Evolutionary conservation across 2,888 invertebrate species (phyloP).

Genomic region (Cabera pusaria): DNA sequence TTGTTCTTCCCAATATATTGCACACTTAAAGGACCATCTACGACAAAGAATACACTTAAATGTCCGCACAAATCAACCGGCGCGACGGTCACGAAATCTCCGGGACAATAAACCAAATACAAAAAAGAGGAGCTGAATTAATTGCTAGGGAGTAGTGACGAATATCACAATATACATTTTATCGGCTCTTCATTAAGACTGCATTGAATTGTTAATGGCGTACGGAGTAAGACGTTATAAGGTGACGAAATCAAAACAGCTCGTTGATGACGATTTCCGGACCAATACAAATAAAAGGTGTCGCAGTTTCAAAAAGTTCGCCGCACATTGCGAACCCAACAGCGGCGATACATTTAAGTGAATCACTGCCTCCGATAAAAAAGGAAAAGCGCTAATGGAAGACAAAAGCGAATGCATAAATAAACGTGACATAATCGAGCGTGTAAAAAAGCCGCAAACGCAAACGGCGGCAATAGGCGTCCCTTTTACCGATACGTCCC

Average conservation of each 20-base stretch:
- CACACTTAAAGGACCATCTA: slow-evolving; percentile 60
- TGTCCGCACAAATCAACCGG: slow-evolving; percentile 69
- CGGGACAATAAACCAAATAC: slow-evolving; percentile 61
- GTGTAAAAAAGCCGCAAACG: slow-evolving; percentile 58
- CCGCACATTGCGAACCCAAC: slow-evolving; percentile 46
- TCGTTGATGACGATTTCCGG: slow-evolving; percentile 62
- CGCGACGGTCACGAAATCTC: slow-evolving; percentile 68
- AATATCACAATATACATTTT: slow-evolving; percentile 77
- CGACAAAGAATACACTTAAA: slow-evolving; percentile 68
- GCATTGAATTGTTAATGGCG: slow-evolving; percentile 78
- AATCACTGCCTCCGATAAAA: slow-evolving; percentile 62
- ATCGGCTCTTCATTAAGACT: slow-evolving; percentile 77
- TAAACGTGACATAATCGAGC: slow-evolving; percentile 73
- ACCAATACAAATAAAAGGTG: slow-evolving; percentile 47
- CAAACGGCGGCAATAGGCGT: slow-evolving; percentile 49
- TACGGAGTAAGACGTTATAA: slow-evolving; percentile 64
- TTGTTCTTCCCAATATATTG: slow-evolving; percentile 71
- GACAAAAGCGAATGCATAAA: slow-evolving; percentile 78
- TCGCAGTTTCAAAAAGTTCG: slow-evolving; percentile 53
- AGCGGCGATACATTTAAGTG: slow-evolving; percentile 59
- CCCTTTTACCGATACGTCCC: slow-evolving; percentile 47
- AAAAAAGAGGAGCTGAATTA: slow-evolving; percentile 69
- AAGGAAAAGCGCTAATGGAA: slow-evolving; percentile 70
- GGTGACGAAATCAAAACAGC: slow-evolving; percentile 70
- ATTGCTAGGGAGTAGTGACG: slow-evolving; percentile 69